These are phyloP conservation scores for Phrynocephalus forsythii DNA, from an alignment of 2,797 vertebrate species.

Conservation along the genomic window DNA sequence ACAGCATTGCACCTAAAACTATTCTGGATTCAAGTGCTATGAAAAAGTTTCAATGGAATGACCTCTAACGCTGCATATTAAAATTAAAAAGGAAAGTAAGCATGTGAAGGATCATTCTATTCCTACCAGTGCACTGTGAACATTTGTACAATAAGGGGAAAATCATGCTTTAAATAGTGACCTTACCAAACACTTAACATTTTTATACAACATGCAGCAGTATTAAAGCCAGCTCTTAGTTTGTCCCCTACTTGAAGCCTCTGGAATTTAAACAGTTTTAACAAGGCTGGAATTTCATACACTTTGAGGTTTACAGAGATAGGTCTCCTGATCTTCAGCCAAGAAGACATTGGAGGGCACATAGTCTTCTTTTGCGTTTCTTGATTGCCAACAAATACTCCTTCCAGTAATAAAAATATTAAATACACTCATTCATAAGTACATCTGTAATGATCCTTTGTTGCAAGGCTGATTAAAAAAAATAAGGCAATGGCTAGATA, in stretches of 20 bases:
- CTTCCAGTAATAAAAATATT: constrained; percentile 74
- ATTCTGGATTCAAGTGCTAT: constrained; percentile 75
- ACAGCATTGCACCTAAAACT: constrained; percentile 68
- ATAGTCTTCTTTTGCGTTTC: not conserved
- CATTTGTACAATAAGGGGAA: constrained; percentile 80
- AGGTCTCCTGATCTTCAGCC: constrained; percentile 30
- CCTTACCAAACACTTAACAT: constrained; percentile 65
- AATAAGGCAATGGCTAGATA: constrained; percentile 20
- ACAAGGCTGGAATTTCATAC: constrained; percentile 19
- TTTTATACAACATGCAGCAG: constrained; percentile 81
- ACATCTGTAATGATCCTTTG: constrained; percentile 67
- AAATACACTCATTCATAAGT: constrained; percentile 69
- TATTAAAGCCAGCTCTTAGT: constrained; percentile 30
- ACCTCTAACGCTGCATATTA: constrained; percentile 73
- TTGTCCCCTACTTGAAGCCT: not conserved
- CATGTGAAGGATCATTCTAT: constrained; percentile 67
- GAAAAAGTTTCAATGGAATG: constrained; percentile 71
- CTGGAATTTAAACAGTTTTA: not conserved
- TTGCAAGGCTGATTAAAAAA: constrained; percentile 64
- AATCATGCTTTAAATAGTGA: constrained; percentile 78
- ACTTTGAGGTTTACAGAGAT: constrained; percentile 42
- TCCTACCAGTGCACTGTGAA: constrained; percentile 79
- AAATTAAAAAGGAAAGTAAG: constrained; percentile 61
- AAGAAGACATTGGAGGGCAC: constrained; percentile 21
- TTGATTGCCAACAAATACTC: constrained; percentile 41